These are phyloP conservation scores for Halcyon chelicuti DNA, from an alignment of 2,797 vertebrate species.

Conservation along the genomic window DNA sequence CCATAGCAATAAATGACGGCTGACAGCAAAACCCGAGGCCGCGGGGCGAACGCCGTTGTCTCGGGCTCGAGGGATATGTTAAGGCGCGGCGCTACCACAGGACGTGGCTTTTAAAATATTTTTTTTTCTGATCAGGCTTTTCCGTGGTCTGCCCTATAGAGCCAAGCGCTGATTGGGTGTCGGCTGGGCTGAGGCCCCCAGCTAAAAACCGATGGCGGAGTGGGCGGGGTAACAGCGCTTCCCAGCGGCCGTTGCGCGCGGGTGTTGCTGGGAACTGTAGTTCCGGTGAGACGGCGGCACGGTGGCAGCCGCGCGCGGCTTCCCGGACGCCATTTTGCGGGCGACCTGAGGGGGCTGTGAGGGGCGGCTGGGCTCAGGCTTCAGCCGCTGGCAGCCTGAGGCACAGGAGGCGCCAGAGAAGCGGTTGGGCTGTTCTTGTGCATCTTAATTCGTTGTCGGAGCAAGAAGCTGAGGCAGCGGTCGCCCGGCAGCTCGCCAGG, in stretches of 20 bases:
- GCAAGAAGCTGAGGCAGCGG: neutral
- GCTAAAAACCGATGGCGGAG: rapidly evolving
- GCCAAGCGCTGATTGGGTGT: neutral
- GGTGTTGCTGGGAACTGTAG: neutral
- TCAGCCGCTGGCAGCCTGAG: rapidly evolving
- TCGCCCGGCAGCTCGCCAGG: rapidly evolving
- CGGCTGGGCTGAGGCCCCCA: neutral
- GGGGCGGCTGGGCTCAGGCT: rapidly evolving
- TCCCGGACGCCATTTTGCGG: neutral
- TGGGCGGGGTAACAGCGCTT: too few relatives aligned
- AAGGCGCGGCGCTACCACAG: rapidly evolving
- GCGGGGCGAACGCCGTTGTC: too few relatives aligned
- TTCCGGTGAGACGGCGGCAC: too few relatives aligned
- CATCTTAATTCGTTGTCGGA: rapidly evolving
- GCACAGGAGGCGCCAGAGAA: too few relatives aligned
- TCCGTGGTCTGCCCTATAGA: rapidly evolving
- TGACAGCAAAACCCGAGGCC: neutral
- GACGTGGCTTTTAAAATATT: rapidly evolving
- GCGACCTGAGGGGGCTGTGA: rapidly evolving
- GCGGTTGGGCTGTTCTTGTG: rapidly evolving
- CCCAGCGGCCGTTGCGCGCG: too few relatives aligned
- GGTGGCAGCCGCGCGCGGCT: rapidly evolving
- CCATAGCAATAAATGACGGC: neutral
- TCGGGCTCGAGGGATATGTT: rapidly evolving
- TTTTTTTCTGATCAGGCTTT: neutral